Conservation (phyloP, 2,888 invertebrate genomes). For the Venusia cambrica region DNA sequence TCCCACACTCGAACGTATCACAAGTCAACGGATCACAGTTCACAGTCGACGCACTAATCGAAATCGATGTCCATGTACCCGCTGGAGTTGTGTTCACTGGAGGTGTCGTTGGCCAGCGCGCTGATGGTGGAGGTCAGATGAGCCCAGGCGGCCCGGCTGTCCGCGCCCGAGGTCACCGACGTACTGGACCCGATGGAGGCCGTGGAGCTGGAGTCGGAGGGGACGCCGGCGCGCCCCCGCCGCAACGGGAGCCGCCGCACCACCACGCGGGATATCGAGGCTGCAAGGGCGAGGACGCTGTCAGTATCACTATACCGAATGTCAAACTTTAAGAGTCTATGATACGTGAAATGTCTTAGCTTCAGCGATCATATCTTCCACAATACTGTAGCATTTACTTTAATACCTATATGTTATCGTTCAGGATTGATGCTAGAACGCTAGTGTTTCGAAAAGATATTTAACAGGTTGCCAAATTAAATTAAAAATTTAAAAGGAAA, state of each 20-base stretch:
- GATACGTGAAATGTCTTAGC: no score
- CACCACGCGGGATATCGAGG: conserved; percentile 41
- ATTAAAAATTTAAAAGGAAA: no score
- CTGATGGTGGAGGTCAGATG: conserved; percentile 31
- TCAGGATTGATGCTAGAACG: no score
- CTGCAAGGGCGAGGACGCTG: conserved; percentile 31
- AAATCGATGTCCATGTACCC: conserved; percentile 73
- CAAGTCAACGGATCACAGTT: neutral
- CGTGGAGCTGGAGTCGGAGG: conserved; percentile 12
- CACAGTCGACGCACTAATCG: conserved; percentile 46
- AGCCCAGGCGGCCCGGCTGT: conserved; percentile 44
- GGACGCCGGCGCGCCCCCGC: conserved; percentile 26
- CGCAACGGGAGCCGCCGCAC: conserved; percentile 28
- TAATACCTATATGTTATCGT: no score
- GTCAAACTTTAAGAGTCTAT: no score
- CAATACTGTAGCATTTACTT: no score
- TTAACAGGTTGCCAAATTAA: no score
- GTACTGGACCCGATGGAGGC: conserved; percentile 17
- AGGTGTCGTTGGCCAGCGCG: conserved; percentile 29
- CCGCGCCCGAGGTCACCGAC: no score
- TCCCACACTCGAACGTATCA: conserved; percentile 6
- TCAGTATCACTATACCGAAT: no score
- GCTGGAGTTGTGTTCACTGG: conserved; percentile 34
- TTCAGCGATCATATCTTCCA: no score
- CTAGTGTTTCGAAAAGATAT: no score